phyloP scores from a whole-genome alignment of 2,797 vertebrate genomes.

The Macropus fuliginosus region DNA sequence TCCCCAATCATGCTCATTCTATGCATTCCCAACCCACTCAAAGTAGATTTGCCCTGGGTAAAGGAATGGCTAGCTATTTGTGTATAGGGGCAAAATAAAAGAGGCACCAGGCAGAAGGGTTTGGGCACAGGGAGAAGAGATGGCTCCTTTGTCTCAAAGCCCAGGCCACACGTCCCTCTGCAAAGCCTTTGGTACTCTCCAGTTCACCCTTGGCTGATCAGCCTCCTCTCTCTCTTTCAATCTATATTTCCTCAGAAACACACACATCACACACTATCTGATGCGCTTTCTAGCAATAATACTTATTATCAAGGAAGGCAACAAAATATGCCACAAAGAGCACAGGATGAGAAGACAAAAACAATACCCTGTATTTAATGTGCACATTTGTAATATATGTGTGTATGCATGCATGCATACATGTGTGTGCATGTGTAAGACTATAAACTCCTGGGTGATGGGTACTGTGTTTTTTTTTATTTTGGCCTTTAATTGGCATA shows the following conservation, averaged over 20 bases:
- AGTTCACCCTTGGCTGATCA: neutral
- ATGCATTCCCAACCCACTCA: neutral
- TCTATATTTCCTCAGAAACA: neutral
- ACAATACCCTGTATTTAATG: too few species aligned
- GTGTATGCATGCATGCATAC: too few species aligned
- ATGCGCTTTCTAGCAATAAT: neutral
- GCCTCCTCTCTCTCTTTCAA: neutral
- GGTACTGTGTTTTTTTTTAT: too few species aligned
- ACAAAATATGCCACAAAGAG: neutral
- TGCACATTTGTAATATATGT: too few species aligned
- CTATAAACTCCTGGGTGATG: too few species aligned
- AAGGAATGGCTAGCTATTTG: neutral
- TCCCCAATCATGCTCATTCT: neutral
- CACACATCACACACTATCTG: neutral
- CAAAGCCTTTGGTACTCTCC: neutral
- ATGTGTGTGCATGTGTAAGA: too few species aligned
- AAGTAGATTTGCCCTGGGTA: neutral
- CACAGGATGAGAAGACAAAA: neutral
- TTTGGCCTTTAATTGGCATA: neutral
- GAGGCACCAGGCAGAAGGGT: neutral
- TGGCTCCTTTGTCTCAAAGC: neutral
- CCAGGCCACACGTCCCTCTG: neutral
- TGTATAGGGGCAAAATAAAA: neutral
- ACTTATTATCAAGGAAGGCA: neutral
- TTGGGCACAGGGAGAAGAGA: neutral